Evolutionary conservation across 2,113 vertebrate species (phyloP).

Genomic region (Misgurnus anguillicaudatus): DNA sequence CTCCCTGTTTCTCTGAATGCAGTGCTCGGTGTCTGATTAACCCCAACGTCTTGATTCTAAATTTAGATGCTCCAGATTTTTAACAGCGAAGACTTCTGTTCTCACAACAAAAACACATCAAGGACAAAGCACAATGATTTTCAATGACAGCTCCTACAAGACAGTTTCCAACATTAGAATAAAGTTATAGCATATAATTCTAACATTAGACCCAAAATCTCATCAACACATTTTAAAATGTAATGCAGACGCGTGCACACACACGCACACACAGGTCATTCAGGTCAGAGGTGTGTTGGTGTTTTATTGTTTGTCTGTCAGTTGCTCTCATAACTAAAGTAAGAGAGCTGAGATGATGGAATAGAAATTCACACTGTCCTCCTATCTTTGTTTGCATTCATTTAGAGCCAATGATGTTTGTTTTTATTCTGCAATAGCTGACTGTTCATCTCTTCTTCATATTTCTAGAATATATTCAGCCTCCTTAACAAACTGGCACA

Average conservation of each 20-base stretch:
- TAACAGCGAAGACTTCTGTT: conserved; percentile 2
- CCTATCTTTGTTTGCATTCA: conserved; percentile 65
- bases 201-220: not conserved
- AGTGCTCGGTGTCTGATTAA: conserved; percentile 67
- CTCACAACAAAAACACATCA: conserved; percentile 37
- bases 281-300: not conserved
- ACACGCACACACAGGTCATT: not conserved
- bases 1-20: conserved; percentile 56
- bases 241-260: not conserved
- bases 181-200: not conserved
- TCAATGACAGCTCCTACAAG: conserved; percentile 21
- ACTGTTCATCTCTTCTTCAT: conserved; percentile 67
- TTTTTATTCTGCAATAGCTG: conserved; percentile 59
- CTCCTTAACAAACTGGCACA: conserved; percentile 66
- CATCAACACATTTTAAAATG: not conserved
- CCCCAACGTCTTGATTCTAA: conserved; percentile 63
- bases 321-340: conserved; percentile 27
- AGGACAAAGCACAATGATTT: conserved; percentile 11
- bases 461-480: conserved; percentile 61
- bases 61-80: conserved; percentile 70
- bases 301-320: conserved; percentile 1
- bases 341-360: conserved; percentile 49
- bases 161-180: not conserved
- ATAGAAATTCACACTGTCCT: conserved; percentile 20
- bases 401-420: conserved; percentile 60